Evolutionary conservation across 1,140 invertebrate genomes (phyloP), one percentile per base, ranked within the genome.

Genomic region (Orchestia grillus): DNA sequence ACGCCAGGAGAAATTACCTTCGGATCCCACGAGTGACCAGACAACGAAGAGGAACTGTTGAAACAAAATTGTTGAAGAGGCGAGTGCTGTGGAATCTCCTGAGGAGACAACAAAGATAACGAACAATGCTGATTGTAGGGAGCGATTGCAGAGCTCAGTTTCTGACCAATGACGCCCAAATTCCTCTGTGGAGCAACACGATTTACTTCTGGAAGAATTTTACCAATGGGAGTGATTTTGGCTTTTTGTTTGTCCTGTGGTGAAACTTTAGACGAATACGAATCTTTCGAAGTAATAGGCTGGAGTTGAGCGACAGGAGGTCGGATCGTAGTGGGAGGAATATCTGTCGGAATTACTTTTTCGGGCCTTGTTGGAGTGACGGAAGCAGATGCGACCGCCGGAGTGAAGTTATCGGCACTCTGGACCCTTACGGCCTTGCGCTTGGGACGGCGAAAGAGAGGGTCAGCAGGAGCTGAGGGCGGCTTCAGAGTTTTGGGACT

Each of bases 141-240:
- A 94, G 44, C 23, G 40, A 94, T 94, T 45, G 43, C 43, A 45
- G 92, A 44, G 44, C 43, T 87, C n/a, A 96, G 23, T 92, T 97
- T 97, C 92, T 97, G 96, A 44, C 96, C 96, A 87, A 97, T 97
- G 36, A 96, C 96, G 6, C 96, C 96, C 3, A 97, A 95, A 40
- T 94, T 94, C 44, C 92, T 42, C 43, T 96, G 96, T 47, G 96
- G 96, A 40, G 96, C 96, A 0, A 96, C 95, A 4, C 96, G 95
- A 95, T 97, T 97, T 40, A 97, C 87, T 87, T 97, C 96, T n/a
- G 96, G 96, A 43, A 95, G 95, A 92, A 96, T 96, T 92, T 97
- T 97, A 77, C 96, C 96, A 62, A 97, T 92, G 45, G 96, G 96
- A 28, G 96, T 96, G 8, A 96, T 96, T 92, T 96, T 96, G 4